Base-by-base conservation (phyloP, 53 echinoderm and acorn worm genomes). In the Stichopus horrens region DNA sequence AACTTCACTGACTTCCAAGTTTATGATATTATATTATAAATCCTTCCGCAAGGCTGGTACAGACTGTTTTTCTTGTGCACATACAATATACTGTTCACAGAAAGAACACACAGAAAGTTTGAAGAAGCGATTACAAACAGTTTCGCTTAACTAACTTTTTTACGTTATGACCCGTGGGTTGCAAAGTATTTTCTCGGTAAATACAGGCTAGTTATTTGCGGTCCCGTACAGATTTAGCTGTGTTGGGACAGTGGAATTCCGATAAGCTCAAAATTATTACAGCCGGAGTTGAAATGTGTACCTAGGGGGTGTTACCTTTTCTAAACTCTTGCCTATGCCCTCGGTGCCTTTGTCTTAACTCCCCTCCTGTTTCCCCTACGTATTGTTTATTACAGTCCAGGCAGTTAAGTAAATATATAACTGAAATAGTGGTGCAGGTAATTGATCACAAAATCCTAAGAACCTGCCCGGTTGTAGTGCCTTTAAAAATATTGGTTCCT, bases 171-270 rank as follows among this genome's bases (percentile, higher is more conserved):
- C 76, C 76, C 23, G 76, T 76, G 76, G 76, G 76, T 76, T 76
- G 76, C 18, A 76, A 76, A 23, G 76, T 76, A 8, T 23, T 23
- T 76, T 8, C 4, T 76, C 0, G 76, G 76, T 76, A 5, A 76
- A 76, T 76, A 52, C 76, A 76, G 76, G 5, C 22, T 5, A 76
- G 76, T 76, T 76, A 52, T 76, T 76, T 76, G 22, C 76, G 76
- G 6, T 76, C 76, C 18, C 23, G 76, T 5, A 76, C 20, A 5
- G 18, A 20, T 74, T 74, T 59, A 4, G 8, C 60, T 59, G 60
- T 59, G 60, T 59, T 59, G 8, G 60, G 60, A 59, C 60, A 59
- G 60, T 59, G 60, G 2, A 37, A 37, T 37, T 37, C 37, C 37
- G 37, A 37, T 37, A 37, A 37, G 37, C 37, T 37, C 37, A 37